phyloP scores from a whole-genome alignment of 2,888 invertebrate species.

The Drosophila borborema region DNA sequence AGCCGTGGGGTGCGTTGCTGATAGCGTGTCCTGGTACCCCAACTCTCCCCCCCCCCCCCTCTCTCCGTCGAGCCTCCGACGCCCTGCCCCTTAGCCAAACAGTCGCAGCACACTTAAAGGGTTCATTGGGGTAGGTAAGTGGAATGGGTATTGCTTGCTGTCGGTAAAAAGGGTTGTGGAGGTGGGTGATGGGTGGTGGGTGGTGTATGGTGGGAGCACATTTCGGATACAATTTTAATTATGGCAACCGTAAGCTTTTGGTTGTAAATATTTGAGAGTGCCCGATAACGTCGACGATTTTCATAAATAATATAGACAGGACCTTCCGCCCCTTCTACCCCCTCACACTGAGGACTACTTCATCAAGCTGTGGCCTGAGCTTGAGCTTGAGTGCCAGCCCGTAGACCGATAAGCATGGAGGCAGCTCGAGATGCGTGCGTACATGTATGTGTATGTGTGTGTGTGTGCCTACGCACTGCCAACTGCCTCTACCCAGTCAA shows the following conservation, averaged over 20 bases:
- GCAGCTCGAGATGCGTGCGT: constrained; percentile 19
- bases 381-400: constrained; percentile 50
- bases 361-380: constrained; percentile 34
- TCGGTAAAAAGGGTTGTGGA: constrained; percentile 6
- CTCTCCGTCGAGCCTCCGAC: background rate
- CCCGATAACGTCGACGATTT: constrained; percentile 83
- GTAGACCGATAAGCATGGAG: constrained; percentile 31
- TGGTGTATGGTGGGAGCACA: constrained; percentile 50
- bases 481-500: background rate
- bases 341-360: constrained; percentile 37
- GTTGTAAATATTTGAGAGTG: constrained; percentile 84
- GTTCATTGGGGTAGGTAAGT: constrained; percentile 36
- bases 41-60: background rate
- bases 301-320: constrained; percentile 82
- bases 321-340: background rate
- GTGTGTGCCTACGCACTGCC: constrained; percentile 36
- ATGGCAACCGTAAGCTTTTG: constrained; percentile 84
- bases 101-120: constrained; percentile 47
- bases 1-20: constrained; percentile 43
- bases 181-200: background rate
- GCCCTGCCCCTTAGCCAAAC: constrained; percentile 2
- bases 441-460: background rate
- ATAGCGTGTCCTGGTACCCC: constrained; percentile 29
- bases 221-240: constrained; percentile 84
- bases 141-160: background rate